Conservation (phyloP, 2,113 vertebrate species). For the Perccottus glenii region DNA sequence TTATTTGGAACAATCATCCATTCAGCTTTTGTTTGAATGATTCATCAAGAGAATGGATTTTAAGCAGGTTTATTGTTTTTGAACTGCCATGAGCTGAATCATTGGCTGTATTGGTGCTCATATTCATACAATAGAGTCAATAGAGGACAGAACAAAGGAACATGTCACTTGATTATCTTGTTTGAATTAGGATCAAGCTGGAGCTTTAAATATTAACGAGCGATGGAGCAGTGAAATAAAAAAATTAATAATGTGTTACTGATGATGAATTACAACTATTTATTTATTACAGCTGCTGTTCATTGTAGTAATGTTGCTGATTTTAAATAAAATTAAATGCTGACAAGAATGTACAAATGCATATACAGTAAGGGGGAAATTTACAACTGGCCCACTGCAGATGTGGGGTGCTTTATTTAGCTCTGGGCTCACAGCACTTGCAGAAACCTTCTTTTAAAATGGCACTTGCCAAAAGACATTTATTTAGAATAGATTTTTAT, state of each 20-base stretch:
- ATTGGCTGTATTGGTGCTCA: neutral
- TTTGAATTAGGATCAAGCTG: slow-evolving; percentile 19
- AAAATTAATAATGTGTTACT: neutral
- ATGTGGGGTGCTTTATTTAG: slow-evolving; percentile 3
- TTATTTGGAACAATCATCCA: slow-evolving; percentile 12
- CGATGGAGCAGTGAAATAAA: slow-evolving; percentile 1
- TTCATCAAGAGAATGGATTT: neutral
- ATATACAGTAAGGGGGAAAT: neutral
- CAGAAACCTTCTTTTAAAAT: slow-evolving; percentile 12
- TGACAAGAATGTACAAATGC: no score
- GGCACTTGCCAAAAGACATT: neutral
- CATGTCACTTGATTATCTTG: slow-evolving; percentile 5
- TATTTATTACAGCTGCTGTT: no score
- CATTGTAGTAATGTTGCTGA: no score
- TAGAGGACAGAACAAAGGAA: neutral
- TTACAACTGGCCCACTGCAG: neutral
- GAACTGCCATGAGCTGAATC: neutral
- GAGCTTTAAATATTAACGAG: no score
- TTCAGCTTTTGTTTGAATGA: neutral
- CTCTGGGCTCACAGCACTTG: neutral
- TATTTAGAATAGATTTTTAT: slow-evolving; percentile 23
- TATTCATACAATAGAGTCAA: neutral
- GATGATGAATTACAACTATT: no score
- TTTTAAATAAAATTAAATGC: no score
- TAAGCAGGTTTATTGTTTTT: neutral